Percentiles rank a stretch among this genome's conserved stretches.
phyloP scores from a whole-genome alignment of 2,797 vertebrate species.

The Gymnopithys bicolor region DNA sequence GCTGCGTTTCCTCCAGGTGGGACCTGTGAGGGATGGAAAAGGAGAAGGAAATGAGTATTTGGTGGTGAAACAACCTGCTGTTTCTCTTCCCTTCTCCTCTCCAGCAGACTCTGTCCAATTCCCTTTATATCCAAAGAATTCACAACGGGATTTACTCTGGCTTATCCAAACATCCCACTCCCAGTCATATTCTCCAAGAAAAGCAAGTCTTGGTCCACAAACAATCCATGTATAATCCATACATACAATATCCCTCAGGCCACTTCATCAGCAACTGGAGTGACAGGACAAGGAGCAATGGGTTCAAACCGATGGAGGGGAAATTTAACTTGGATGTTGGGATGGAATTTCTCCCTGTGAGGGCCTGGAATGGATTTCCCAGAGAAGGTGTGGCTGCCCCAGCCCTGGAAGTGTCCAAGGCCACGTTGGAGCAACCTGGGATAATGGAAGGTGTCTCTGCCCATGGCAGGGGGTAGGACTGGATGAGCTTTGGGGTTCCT shows the following conservation, averaged over 20 bases:
- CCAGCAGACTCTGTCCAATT: rapidly evolving
- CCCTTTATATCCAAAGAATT: rapidly evolving
- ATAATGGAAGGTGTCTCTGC: background rate
- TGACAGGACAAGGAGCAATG: rapidly evolving
- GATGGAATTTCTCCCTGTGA: background rate
- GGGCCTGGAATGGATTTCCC: background rate
- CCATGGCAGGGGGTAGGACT: no score
- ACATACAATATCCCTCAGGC: background rate
- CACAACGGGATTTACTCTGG: background rate
- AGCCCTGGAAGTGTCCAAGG: background rate
- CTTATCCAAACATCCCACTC: rapidly evolving
- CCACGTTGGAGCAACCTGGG: background rate
- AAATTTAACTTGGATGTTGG: background rate
- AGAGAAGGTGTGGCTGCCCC: background rate
- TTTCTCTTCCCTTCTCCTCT: background rate
- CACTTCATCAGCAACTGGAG: background rate
- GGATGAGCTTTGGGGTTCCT: no score
- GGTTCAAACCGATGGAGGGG: background rate
- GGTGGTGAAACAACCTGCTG: rapidly evolving
- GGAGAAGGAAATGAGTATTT: background rate
- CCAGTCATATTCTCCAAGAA: rapidly evolving
- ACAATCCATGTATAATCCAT: background rate
- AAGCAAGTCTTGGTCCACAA: background rate
- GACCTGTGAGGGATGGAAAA: slow-evolving; percentile 73
- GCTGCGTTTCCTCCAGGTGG: slow-evolving; percentile 88